Percentiles rank a stretch among this genome's conserved stretches.
These are phyloP conservation scores for Eudyptes chrysolophus DNA, from an alignment of 2,113 vertebrate species.

Conservation along the genomic window DNA sequence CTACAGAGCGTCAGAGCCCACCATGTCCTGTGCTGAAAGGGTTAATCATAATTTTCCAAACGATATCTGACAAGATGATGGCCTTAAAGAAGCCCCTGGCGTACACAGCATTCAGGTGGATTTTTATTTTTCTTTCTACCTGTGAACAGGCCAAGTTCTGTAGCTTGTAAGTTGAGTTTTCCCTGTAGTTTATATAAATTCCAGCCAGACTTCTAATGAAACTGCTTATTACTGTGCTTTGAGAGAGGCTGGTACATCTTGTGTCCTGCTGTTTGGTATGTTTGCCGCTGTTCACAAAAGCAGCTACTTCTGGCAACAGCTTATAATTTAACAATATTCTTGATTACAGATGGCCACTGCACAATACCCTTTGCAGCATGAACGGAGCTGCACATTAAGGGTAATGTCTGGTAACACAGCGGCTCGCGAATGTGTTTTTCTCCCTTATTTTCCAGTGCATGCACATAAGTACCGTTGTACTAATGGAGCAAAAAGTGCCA, in stretches of 20 bases:
- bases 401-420: not conserved
- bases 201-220: not conserved
- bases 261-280: not conserved
- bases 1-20: not conserved
- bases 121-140: not conserved
- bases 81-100: not conserved
- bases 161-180: not conserved
- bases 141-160: not conserved
- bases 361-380: not conserved
- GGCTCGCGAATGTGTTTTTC: not conserved
- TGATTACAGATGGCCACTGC: slow-evolving; percentile 29
- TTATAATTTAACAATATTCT: slow-evolving; percentile 32
- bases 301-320: slow-evolving; percentile 4
- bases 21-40: not conserved
- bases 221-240: not conserved
- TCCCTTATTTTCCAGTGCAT: not conserved
- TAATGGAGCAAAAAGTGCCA: not conserved
- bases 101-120: not conserved
- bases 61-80: not conserved
- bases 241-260: not conserved
- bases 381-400: not conserved
- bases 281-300: not conserved
- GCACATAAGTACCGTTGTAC: not conserved
- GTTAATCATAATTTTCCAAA: not conserved
- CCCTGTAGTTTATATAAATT: not conserved